phyloP scores from a whole-genome alignment of 2,888 invertebrate genomes.

The Furcula furcula region DNA sequence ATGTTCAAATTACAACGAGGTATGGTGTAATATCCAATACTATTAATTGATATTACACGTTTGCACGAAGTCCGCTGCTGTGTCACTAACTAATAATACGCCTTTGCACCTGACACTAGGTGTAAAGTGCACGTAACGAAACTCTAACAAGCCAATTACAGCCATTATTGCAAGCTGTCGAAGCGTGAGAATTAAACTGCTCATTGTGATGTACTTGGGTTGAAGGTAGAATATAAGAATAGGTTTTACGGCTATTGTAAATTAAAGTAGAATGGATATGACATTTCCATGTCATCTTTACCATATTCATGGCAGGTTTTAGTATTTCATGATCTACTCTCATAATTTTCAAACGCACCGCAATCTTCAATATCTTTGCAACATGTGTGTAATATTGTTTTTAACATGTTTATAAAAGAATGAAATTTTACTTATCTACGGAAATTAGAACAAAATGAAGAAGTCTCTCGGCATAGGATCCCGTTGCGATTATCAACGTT shows the following conservation, averaged over 20 bases:
- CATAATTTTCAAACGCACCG: too few species aligned
- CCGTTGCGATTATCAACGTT: too few species aligned
- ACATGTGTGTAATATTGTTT: too few species aligned
- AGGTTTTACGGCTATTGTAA: not conserved
- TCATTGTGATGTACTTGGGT: not conserved
- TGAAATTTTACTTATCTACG: too few species aligned
- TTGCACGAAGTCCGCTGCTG: conserved; percentile 1
- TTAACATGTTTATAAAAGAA: too few species aligned
- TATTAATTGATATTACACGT: conserved; percentile 21
- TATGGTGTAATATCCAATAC: conserved; percentile 2
- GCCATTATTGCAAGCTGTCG: conserved; percentile 19
- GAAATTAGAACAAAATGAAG: too few species aligned
- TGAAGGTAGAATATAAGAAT: not conserved
- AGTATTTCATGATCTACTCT: too few species aligned
- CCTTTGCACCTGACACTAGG: conserved; percentile 22
- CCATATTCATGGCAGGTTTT: too few species aligned
- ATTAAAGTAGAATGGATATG: too few species aligned
- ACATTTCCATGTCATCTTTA: too few species aligned
- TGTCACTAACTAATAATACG: conserved; percentile 16
- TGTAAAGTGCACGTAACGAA: conserved; percentile 23
- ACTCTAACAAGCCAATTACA: conserved; percentile 32
- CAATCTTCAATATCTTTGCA: too few species aligned
- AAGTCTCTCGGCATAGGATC: too few species aligned
- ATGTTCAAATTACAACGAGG: not conserved
- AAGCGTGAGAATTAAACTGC: conserved; percentile 35